A percentile compares a stretch with the other conserved stretches of the same genome.
Conservation (phyloP, 1,140 invertebrate genomes). For the Drosophila kikkawai region DNA sequence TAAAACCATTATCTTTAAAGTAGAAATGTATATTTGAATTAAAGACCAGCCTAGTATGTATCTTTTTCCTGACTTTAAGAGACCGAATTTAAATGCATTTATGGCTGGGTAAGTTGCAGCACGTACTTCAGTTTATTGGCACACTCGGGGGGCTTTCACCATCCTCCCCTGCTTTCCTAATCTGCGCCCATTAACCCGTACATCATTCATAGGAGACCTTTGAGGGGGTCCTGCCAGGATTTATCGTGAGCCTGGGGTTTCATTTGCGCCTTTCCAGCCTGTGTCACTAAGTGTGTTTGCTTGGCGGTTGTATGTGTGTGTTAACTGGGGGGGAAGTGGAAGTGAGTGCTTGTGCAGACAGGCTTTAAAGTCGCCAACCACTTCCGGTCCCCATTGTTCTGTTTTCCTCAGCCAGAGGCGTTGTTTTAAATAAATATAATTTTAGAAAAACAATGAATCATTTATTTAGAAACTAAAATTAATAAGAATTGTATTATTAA, state of each 20-base stretch:
- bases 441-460: neutral
- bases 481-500: too few species aligned
- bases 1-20: neutral
- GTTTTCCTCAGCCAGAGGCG: constrained; percentile 1
- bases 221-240: constrained; percentile 20
- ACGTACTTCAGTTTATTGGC: constrained; percentile 22
- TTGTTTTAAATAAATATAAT: neutral
- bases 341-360: constrained; percentile 51
- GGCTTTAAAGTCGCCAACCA: constrained; percentile 54
- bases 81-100: constrained; percentile 8
- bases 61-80: neutral
- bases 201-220: constrained; percentile 34
- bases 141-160: neutral
- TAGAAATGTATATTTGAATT: neutral
- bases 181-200: constrained; percentile 23
- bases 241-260: constrained; percentile 66
- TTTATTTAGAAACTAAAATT: neutral
- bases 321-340: neutral
- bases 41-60: neutral
- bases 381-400: neutral
- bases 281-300: constrained; percentile 2
- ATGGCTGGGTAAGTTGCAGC: constrained; percentile 20
- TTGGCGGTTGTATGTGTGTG: constrained; percentile 5
- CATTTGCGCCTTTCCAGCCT: constrained; percentile 53
- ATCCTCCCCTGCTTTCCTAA: constrained; percentile 1